phyloP scores from a whole-genome alignment of 1,140 invertebrate species.

The Eriocheir sinensis region DNA sequence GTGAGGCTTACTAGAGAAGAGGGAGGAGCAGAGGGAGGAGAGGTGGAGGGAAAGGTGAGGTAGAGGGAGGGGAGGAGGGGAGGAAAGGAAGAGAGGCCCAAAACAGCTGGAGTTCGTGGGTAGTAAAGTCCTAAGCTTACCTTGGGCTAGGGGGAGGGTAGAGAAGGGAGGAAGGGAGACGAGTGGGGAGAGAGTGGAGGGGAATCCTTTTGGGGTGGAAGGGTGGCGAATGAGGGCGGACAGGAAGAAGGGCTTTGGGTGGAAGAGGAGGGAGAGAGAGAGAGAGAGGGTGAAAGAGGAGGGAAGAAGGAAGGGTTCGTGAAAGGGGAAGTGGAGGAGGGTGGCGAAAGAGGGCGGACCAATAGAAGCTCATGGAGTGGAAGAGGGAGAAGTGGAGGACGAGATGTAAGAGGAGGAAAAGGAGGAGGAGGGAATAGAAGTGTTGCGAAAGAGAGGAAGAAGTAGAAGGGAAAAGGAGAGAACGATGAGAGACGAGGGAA shows the following conservation, averaged over 20 bases:
- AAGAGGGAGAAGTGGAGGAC: too few species aligned
- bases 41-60: not conserved
- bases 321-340: too few species aligned
- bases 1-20: not conserved
- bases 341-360: too few species aligned
- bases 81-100: not conserved
- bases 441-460: too few species aligned
- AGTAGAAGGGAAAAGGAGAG: too few species aligned
- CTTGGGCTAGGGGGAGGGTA: too few species aligned
- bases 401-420: too few species aligned
- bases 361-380: too few species aligned
- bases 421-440: too few species aligned
- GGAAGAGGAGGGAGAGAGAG: not conserved
- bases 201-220: not conserved
- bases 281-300: not conserved
- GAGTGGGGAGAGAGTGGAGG: not conserved
- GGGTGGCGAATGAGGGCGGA: not conserved
- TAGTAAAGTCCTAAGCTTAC: too few species aligned
- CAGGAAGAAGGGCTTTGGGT: not conserved
- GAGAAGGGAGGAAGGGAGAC: not conserved
- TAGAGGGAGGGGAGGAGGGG: not conserved
- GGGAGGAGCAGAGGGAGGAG: not conserved
- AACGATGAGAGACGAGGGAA: too few species aligned
- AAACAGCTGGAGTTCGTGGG: too few species aligned
- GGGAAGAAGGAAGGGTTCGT: not conserved